Base-by-base conservation (phyloP, 2,113 vertebrate genomes). In the Trochalopteron elliotii region DNA sequence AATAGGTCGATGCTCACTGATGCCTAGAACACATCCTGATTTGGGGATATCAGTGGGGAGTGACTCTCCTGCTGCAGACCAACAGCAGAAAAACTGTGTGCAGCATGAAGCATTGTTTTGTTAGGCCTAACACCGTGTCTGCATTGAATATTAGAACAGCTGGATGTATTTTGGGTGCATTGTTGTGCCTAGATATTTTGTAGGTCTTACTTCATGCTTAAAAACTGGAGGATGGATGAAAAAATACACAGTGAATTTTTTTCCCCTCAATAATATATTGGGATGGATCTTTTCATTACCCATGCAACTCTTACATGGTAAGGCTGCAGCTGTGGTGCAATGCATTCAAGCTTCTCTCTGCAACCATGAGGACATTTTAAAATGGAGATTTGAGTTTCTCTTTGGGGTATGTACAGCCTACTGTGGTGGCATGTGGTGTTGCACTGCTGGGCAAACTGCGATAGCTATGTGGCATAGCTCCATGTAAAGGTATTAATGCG, bases 1-100 rank as follows among this genome's bases (percentile, higher is more conserved):
- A 91, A 37, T 1, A 11, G 23, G 25, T 49, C 0, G 1, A 21
- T 39, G 64, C 35, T 77, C 39, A 11, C 7, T 6, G 35, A 4
- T 37, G 56, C 35, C 56, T 33, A 57, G 33, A 65, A 30, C 5
- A 0, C 16, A 19, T 25, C 44, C 37, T 25, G 17, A 5, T 47
- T 74, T 78, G 18, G 64, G 68, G 55, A 7, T 37, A 5, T 11
- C 40, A 0, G 12, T 16, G 20, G 28, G 19, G 35, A 80, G 63
- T 2, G 47, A 44, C 40, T 63, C 17, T 44, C 16, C 33, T 27
- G 15, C 3, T 5, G 23, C 18, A 40, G 44, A 18, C n/a, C 40
- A 44, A 18, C 22, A 33, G 35, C 3, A 2, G 24, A 37, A 80
- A 37, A 53, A 18, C 33, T 17, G 60, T 50, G 17, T 0, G 1